A percentile compares a stretch with the other conserved stretches of the same genome.
Conservation (phyloP, 1,140 invertebrate species). For the Eciton burchellii region DNA sequence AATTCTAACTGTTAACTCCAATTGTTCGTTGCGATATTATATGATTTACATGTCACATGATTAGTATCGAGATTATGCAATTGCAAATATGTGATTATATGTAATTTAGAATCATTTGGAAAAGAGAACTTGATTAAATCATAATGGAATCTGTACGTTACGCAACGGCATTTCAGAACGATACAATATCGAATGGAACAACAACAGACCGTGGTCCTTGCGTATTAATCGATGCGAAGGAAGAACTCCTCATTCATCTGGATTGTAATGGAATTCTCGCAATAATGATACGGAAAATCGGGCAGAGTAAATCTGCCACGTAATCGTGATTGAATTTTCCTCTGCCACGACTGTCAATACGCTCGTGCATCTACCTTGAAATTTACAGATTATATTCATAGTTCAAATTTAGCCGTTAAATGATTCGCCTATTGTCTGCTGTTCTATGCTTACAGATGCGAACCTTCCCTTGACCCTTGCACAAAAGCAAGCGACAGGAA, state of each 20-base stretch:
- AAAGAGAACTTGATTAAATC: conserved; percentile 32
- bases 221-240: conserved; percentile 20
- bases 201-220: conserved; percentile 1
- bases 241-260: conserved; percentile 5
- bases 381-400: conserved; percentile 51
- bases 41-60: no score
- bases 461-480: conserved; percentile 27
- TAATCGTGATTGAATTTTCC: conserved; percentile 46
- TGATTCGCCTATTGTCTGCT: conserved; percentile 19
- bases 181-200: background rate
- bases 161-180: background rate
- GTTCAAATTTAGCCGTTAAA: conserved; percentile 33
- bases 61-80: no score
- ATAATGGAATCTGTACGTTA: background rate
- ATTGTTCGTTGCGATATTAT: conserved; percentile 1
- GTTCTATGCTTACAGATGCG: background rate
- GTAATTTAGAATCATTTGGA: conserved; percentile 24
- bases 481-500: conserved; percentile 17
- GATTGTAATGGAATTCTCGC: conserved; percentile 34
- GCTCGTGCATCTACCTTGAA: background rate
- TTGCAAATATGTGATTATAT: no score
- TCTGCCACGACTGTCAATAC: conserved; percentile 38
- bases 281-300: conserved; percentile 42
- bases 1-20: no score
- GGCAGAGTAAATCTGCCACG: conserved; percentile 8